Evolutionary conservation across 2,888 invertebrate species (phyloP), one percentile per base, ranked within the genome.

Genomic region (Eupithecia insigniata): DNA sequence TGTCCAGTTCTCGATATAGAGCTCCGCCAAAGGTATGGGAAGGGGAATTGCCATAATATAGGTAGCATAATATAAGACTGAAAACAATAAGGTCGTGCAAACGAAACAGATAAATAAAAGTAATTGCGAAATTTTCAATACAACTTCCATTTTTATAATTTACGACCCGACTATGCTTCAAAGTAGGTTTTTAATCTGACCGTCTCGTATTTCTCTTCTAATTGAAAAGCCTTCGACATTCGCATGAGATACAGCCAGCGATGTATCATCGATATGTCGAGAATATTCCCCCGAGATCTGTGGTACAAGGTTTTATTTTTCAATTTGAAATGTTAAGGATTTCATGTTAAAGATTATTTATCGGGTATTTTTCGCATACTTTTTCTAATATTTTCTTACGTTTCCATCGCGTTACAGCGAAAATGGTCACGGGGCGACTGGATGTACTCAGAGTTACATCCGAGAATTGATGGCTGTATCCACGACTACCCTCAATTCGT

Each of bases 211-310:
- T 67, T 73, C 67, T 69, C 43, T 60, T 62, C 10, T 73, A 73
- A 73, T 69, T 75, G 67, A 62, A 75, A 70, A n/a, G 12, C 66
- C 61, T 67, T 72, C 64, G 69, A 67, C 64, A 43, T 64, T 22
- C 18, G 26, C 28, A 8, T 68, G 66, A 70, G 65, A 55, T 68
- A 72, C 70, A 55, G 51, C 65, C 22, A 18, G 66, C 69, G 58
- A 68, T 70, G 67, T 66, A 67, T 73, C 73, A 70, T 64, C 28
- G n/a, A 36, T 22, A 64, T 34, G 64, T 64, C 64, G 26, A 5
- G 36, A 34, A 64, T 62, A 62, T 64, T 36, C 36, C 64, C 64
- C 36, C 5, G 55, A 26, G 55, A 12, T 55, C 12, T 1, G 55
- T 55, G 55, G 4, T 10, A 26, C 14, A 1, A 12, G 12, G 55